Evolutionary conservation across 2,113 vertebrate species (phyloP).

Genomic region (Hyaena hyaena): DNA sequence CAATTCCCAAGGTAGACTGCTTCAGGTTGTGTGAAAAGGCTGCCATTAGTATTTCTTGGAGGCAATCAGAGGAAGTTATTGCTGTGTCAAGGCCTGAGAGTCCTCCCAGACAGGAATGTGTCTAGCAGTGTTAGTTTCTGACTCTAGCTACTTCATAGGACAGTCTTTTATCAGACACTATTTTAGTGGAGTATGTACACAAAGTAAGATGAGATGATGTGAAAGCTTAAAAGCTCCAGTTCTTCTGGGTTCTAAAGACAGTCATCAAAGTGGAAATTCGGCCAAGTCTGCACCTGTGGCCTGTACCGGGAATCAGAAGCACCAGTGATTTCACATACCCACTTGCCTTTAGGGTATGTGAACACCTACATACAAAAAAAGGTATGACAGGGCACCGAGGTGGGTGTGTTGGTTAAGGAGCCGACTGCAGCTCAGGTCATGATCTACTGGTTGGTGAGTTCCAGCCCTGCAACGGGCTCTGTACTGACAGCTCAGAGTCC

Average conservation of each 20-base stretch:
- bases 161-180: not conserved
- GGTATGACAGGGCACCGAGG: no score
- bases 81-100: slow-evolving; percentile 39
- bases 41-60: slow-evolving; percentile 28
- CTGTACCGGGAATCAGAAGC: not conserved
- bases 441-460: no score
- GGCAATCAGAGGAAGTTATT: not conserved
- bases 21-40: not conserved
- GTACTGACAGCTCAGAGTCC: no score
- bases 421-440: no score
- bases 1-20: slow-evolving; percentile 57
- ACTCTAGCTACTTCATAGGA: not conserved
- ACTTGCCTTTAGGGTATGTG: not conserved
- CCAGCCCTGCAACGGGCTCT: no score
- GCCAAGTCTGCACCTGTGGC: not conserved
- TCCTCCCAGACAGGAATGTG: slow-evolving; percentile 23
- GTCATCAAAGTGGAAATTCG: not conserved
- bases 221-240: not conserved
- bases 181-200: not conserved
- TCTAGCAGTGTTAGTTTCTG: not conserved
- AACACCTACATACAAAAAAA: not conserved
- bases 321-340: not conserved
- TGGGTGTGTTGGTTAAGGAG: no score
- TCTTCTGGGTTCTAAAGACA: not conserved
- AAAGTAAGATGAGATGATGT: not conserved